Base-by-base conservation (phyloP, 2,888 invertebrate species). In the Petrophora chlorosata region DNA sequence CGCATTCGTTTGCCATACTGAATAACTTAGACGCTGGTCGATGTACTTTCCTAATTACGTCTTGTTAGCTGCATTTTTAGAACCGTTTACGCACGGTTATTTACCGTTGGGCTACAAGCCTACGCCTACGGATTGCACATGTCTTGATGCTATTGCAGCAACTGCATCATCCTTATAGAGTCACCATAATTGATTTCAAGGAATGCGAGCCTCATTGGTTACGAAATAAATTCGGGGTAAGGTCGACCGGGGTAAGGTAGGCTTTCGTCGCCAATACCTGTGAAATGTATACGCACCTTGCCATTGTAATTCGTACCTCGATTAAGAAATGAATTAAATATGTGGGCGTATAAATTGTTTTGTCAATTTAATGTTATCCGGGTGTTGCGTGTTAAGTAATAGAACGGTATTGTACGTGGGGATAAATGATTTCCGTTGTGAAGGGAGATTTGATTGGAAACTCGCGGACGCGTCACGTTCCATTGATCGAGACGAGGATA, bases 391-490 rank as follows among this genome's bases (percentile, higher is more conserved):
- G 54, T 56, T 50, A 60, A 51, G 50, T 56, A 59, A 57, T 61
- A 35, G 57, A 53, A 42, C 61, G 43, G 55, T 68, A 64, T 67
- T 65, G 62, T 67, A 64, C 64, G 50, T 61, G 49, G 60, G 65
- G 62, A 61, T 67, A 67, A 73, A 70, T 69, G 49, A 71, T 76
- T 74, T 77, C 70, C 68, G 70, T 65, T 64, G 70, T 70, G 73
- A 74, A 76, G 73, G 75, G 68, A 70, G 71, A 65, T 67, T 61
- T 40, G 64, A 75, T 73, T 73, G 76, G 75, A 75, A 74, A 74
- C 76, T 79, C 59, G 70, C 73, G 72, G 65, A 66, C 68, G 60
- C 66, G 82, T 87, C 83, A 87, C 87, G 86, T 80, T 75, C 72
- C 73, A 77, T 72, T 84, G 85, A 78, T 66, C 72, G 55, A 76